Conservation (phyloP, 2,113 vertebrate species). For the Malurus alboscapulatus region DNA sequence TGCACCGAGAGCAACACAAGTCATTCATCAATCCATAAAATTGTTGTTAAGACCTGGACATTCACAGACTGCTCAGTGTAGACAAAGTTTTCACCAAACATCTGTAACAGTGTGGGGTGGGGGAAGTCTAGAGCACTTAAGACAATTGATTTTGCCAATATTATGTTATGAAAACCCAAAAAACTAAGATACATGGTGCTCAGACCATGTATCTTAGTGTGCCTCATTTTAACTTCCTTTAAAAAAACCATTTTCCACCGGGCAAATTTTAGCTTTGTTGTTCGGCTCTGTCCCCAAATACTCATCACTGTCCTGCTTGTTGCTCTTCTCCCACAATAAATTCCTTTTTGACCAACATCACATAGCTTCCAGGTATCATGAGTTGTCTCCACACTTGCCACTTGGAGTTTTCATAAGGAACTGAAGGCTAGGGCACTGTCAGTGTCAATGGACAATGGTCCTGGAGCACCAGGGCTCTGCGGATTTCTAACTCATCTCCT, state of each 20-base stretch:
- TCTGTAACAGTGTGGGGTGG: not conserved
- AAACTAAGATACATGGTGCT: not conserved
- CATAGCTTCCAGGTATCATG: not conserved
- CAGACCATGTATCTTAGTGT: not conserved
- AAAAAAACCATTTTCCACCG: not conserved
- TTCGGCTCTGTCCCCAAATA: not conserved
- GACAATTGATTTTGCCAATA: not conserved
- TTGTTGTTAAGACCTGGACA: not conserved
- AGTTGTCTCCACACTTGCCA: not conserved
- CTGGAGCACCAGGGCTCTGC: not conserved
- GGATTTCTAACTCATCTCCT: not conserved
- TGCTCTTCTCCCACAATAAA: not conserved
- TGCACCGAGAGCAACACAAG: not conserved
- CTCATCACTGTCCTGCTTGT: not conserved
- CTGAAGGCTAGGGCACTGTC: not conserved
- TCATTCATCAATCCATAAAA: slow-evolving; percentile 22
- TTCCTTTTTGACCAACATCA: not conserved
- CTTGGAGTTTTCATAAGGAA: not conserved
- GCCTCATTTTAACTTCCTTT: not conserved
- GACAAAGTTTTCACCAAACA: not conserved
- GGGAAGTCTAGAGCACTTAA: not conserved
- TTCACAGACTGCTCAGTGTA: not conserved
- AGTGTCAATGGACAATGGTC: fast-evolving
- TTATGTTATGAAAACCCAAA: not conserved
- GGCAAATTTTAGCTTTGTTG: not conserved